phyloP scores from a whole-genome alignment of 2,888 invertebrate genomes.

The Achlya flavicornis region DNA sequence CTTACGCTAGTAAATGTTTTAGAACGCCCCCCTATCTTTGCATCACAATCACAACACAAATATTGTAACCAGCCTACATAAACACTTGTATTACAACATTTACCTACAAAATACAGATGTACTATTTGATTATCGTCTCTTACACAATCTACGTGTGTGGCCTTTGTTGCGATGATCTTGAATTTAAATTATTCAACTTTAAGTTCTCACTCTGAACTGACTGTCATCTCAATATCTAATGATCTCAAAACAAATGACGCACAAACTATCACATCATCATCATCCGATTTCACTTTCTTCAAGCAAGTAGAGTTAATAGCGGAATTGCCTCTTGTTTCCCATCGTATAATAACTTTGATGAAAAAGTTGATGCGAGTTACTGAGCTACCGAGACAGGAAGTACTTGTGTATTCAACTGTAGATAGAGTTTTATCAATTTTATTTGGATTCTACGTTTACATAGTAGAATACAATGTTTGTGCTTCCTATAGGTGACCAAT shows the following conservation, averaged over 20 bases:
- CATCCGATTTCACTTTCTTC: slow-evolving; percentile 57
- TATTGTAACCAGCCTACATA: slow-evolving; percentile 12
- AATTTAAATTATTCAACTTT: background rate
- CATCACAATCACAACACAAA: background rate
- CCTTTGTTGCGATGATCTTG: slow-evolving; percentile 6
- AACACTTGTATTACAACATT: slow-evolving; percentile 7
- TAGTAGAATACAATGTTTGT: slow-evolving; percentile 7
- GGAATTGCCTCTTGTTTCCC: slow-evolving; percentile 50
- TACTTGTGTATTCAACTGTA: slow-evolving; percentile 9
- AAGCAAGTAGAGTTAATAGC: slow-evolving; percentile 30
- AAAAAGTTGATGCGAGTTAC: slow-evolving; percentile 37
- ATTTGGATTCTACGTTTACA: background rate
- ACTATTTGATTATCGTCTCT: slow-evolving; percentile 9
- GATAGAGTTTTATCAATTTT: slow-evolving; percentile 8
- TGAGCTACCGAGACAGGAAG: slow-evolving; percentile 31
- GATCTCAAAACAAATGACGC: slow-evolving; percentile 27
- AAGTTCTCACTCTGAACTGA: background rate
- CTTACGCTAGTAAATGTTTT: background rate
- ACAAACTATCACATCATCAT: slow-evolving; percentile 39
- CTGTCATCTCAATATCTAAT: background rate
- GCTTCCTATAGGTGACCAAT: background rate
- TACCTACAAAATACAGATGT: background rate
- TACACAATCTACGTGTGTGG: slow-evolving; percentile 9
- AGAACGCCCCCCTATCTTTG: background rate
- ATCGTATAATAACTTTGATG: slow-evolving; percentile 42